Evolutionary conservation across 2,888 invertebrate genomes (phyloP).

Genomic region (Mechanitis messenoides): DNA sequence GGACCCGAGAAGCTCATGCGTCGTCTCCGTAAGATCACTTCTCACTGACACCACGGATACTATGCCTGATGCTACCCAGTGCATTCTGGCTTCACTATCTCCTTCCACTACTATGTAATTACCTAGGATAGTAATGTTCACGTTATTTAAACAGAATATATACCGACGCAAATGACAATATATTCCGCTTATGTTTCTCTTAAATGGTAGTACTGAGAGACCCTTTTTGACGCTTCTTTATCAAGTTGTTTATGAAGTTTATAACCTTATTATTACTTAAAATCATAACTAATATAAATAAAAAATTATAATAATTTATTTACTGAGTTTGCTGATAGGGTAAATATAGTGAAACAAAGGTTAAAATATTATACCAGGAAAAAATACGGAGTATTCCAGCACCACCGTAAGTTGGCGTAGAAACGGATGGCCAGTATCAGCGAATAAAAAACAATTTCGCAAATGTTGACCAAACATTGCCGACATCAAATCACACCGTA

Average conservation of each 20-base stretch:
- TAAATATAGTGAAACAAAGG: not conserved
- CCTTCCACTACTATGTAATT: conserved; percentile 75
- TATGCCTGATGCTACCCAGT: conserved; percentile 69
- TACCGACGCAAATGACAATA: not conserved
- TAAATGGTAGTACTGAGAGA: no score
- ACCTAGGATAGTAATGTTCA: conserved; percentile 37
- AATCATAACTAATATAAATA: no score
- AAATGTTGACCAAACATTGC: conserved; percentile 72
- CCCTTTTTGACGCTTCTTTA: no score
- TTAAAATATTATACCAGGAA: conserved; percentile 50
- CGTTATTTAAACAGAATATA: conserved; percentile 3
- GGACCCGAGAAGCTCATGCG: conserved; percentile 61
- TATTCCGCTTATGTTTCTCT: not conserved
- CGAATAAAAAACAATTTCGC: conserved; percentile 68
- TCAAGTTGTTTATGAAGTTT: no score
- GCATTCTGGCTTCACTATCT: conserved; percentile 74
- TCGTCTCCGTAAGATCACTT: conserved; percentile 61
- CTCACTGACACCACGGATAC: conserved; percentile 68
- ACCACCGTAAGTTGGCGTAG: conserved; percentile 66
- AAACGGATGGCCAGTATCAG: conserved; percentile 67
- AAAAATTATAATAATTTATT: not conserved
- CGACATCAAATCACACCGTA: conserved; percentile 69
- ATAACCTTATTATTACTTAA: no score
- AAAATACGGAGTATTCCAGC: conserved; percentile 66
- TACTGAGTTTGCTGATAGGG: not conserved